Evolutionary conservation across 2,888 invertebrate genomes (phyloP).

Genomic region (Mesorhabditis spiculigera): DNA sequence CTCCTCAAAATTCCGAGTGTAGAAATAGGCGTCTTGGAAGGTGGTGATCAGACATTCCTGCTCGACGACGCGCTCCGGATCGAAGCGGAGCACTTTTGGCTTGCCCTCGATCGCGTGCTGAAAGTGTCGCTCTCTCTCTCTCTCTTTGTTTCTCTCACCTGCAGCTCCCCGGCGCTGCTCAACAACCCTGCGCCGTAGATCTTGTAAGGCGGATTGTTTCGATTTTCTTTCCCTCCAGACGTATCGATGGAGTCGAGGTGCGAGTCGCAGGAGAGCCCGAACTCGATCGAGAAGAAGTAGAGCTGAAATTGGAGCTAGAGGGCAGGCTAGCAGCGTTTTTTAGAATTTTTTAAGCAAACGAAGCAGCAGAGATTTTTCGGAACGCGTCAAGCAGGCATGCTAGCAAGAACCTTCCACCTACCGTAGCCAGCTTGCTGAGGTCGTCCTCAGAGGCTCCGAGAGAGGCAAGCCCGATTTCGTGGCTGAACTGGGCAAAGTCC

Average conservation of each 20-base stretch:
- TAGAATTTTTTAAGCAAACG: too few species aligned
- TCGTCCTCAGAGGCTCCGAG: slow-evolving; percentile 91
- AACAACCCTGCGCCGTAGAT: slow-evolving; percentile 11
- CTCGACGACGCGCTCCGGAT: slow-evolving; percentile 81
- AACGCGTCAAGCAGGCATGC: background rate
- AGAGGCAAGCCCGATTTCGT: slow-evolving; percentile 91
- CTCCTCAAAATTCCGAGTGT: slow-evolving; percentile 93
- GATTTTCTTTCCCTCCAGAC: background rate
- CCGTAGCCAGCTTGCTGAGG: slow-evolving; percentile 88
- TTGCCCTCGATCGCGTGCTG: slow-evolving; percentile 48
- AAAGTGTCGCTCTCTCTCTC: background rate
- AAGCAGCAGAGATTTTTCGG: too few species aligned
- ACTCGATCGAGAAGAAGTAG: background rate
- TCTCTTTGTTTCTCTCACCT: background rate
- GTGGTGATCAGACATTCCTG: slow-evolving; percentile 96
- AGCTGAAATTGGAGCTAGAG: background rate
- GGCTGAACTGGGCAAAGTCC: slow-evolving; percentile 95
- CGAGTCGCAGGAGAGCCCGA: slow-evolving; percentile 64
- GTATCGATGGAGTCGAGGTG: slow-evolving; percentile 7
- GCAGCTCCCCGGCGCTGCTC: background rate
- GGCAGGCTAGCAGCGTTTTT: too few species aligned
- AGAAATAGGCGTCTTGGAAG: slow-evolving; percentile 94
- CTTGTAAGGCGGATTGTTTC: slow-evolving; percentile 2
- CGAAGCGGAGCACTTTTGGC: slow-evolving; percentile 76
- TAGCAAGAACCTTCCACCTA: slow-evolving; percentile 61